These are phyloP conservation scores for Coregonus clupeaformis DNA, from an alignment of 2,113 vertebrate species.

Conservation along the genomic window DNA sequence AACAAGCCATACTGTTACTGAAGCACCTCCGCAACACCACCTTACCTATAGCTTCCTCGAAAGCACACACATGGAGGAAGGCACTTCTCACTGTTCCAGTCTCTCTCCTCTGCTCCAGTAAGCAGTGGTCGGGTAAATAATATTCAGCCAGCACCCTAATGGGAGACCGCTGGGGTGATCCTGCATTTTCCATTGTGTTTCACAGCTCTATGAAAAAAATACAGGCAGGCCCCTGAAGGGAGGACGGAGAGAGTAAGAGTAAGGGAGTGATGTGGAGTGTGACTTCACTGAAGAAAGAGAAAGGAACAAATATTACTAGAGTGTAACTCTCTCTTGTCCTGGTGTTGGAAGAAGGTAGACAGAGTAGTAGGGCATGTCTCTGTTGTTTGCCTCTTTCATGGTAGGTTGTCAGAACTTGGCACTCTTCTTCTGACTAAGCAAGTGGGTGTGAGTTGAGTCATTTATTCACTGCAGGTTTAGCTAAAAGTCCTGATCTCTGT, in stretches of 20 bases:
- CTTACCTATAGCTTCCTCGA: neutral
- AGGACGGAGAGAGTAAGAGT: conserved; percentile 26
- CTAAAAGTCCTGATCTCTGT: neutral
- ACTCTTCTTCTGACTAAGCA: neutral
- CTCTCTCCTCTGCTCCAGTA: conserved; percentile 56
- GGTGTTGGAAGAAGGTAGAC: conserved; percentile 9
- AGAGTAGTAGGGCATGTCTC: neutral
- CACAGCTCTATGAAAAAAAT: conserved; percentile 32
- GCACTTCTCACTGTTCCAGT: neutral
- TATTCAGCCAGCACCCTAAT: no score
- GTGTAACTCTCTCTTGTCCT: conserved; percentile 18
- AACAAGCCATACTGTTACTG: neutral
- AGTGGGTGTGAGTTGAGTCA: neutral
- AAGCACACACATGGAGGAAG: neutral
- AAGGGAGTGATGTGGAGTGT: conserved; percentile 33
- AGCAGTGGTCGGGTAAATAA: conserved; percentile 64
- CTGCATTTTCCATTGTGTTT: conserved; percentile 75
- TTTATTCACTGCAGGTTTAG: neutral
- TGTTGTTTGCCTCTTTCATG: neutral
- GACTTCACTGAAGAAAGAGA: conserved; percentile 58
- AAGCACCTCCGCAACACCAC: neutral
- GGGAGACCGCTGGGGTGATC: neutral
- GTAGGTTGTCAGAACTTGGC: neutral
- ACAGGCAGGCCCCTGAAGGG: conserved; percentile 19
- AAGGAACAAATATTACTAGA: conserved; percentile 16